Conservation (phyloP, 1,140 invertebrate species). For the Dendroctonus valens region DNA sequence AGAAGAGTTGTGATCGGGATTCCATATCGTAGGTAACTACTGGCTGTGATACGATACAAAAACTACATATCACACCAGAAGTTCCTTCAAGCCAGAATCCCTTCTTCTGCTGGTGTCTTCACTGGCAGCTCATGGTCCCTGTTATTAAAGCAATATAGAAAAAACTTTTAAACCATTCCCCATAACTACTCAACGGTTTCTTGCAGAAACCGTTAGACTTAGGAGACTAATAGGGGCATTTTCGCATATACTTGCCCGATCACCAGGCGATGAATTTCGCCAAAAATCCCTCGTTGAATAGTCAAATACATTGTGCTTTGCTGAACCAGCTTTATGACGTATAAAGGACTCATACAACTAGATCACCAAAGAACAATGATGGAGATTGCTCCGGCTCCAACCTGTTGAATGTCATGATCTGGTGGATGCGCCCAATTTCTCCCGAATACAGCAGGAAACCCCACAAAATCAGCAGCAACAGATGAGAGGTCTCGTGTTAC, state of each 20-base stretch:
- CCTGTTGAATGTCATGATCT: slow-evolving; percentile 28
- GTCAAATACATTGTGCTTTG: slow-evolving; percentile 52
- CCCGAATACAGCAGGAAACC: neutral
- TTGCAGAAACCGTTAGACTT: too few species aligned
- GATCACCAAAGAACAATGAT: slow-evolving; percentile 53
- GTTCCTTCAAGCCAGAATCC: slow-evolving; percentile 50
- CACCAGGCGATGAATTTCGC: too few species aligned
- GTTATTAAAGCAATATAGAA: too few species aligned
- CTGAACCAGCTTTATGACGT: slow-evolving; percentile 52
- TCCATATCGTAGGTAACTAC: slow-evolving; percentile 52
- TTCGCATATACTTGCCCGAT: too few species aligned
- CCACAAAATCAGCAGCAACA: too few species aligned
- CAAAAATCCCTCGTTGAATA: slow-evolving; percentile 39
- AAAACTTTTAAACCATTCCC: too few species aligned
- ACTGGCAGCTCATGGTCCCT: neutral
- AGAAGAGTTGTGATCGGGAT: slow-evolving; percentile 33
- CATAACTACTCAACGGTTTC: too few species aligned
- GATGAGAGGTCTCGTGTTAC: slow-evolving; percentile 37
- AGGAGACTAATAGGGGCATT: too few species aligned
- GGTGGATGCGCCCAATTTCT: neutral
- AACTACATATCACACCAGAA: slow-evolving; percentile 51
- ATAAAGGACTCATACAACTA: slow-evolving; percentile 51
- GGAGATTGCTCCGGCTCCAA: slow-evolving; percentile 40
- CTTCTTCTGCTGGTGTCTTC: slow-evolving; percentile 2
- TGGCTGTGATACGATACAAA: slow-evolving; percentile 50